phyloP scores from a whole-genome alignment of 2,113 vertebrate species.

The Electrona antarctica region DNA sequence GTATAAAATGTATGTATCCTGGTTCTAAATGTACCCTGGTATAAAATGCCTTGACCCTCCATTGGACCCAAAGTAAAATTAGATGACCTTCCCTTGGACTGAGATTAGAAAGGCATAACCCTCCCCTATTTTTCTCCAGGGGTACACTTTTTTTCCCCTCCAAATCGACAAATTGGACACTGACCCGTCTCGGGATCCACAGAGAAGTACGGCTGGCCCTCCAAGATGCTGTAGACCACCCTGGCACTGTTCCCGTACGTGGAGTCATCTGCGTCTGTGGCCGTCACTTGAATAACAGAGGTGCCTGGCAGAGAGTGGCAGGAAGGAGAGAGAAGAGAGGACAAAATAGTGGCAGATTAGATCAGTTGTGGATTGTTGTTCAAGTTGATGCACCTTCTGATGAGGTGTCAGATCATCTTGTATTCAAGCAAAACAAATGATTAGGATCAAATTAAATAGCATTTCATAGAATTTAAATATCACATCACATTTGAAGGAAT shows the following conservation, averaged over 20 bases:
- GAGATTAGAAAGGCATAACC: no score
- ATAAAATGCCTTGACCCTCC: no score
- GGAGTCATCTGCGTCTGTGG: conserved; percentile 89
- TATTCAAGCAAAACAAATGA: conserved; percentile 19
- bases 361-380: conserved; percentile 44
- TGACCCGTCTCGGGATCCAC: conserved; percentile 93
- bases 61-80: no score
- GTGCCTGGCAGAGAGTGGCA: conserved; percentile 78
- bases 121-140: no score
- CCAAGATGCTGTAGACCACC: conserved; percentile 94
- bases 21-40: no score
- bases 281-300: conserved; percentile 92
- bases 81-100: no score
- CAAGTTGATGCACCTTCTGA: conserved; percentile 56
- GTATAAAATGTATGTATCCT: no score
- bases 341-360: conserved; percentile 39
- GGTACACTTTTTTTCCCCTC: no score
- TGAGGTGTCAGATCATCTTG: conserved; percentile 51
- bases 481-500: no score
- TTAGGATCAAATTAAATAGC: no score
- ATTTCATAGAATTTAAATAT: no score
- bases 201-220: conserved; percentile 97
- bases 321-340: conserved; percentile 38
- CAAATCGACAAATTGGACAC: conserved; percentile 42
- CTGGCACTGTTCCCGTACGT: conserved; percentile 93